Evolutionary conservation across 2,113 vertebrate species (phyloP).

Genomic region (Dolichotis patagonum): DNA sequence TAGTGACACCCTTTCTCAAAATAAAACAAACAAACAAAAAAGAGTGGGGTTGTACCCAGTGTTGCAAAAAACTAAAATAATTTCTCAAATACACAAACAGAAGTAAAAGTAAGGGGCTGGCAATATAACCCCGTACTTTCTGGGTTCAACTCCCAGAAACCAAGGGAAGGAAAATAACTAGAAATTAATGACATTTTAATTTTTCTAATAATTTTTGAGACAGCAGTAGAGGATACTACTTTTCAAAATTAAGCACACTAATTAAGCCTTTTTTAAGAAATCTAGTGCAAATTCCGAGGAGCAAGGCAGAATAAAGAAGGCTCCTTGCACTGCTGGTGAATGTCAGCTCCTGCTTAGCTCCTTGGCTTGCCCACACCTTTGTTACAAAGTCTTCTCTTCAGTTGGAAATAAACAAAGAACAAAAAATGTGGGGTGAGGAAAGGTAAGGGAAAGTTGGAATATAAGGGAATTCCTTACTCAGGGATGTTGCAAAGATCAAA

Average conservation of each 20-base stretch:
- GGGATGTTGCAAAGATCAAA: not conserved
- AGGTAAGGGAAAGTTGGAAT: not conserved
- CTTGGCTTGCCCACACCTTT: not conserved
- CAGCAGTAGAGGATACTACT: not conserved
- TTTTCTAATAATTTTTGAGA: not conserved
- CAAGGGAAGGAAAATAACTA: not conserved
- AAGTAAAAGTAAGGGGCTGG: not conserved
- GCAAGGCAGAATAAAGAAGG: not conserved
- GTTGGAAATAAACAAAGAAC: not conserved
- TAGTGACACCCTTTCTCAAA: not conserved
- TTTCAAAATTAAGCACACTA: conserved; percentile 9
- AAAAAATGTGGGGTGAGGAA: not conserved
- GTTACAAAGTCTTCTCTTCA: not conserved
- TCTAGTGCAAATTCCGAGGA: not conserved
- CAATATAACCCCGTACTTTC: not conserved
- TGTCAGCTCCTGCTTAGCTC: not conserved
- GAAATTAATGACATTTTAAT: conserved; percentile 30
- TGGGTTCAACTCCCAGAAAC: not conserved
- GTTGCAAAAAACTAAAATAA: not conserved
- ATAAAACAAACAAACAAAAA: not conserved
- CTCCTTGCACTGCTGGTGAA: no score
- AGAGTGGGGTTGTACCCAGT: not conserved
- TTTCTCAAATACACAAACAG: not conserved
- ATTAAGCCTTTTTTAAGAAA: not conserved
- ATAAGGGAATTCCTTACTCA: not conserved